Base-by-base conservation (phyloP, 2,888 invertebrate genomes). In the Spodoptera exigua region DNA sequence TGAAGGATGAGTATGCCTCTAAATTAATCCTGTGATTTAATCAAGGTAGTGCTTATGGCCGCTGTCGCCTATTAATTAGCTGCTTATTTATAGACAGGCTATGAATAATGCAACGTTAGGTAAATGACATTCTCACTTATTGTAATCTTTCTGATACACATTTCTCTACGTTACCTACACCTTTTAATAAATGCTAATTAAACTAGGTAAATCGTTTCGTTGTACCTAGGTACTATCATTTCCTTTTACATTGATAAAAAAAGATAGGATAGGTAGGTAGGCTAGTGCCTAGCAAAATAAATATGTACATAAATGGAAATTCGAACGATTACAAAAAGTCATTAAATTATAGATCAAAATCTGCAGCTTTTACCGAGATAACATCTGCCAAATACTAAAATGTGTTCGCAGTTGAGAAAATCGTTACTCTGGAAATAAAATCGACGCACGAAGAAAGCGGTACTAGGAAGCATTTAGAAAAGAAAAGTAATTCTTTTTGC, bases 381-480 rank as follows among this genome's bases (percentile, higher is more conserved):
- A 36, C n/a, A 61, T 40, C 53, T 48, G 32, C 4, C 16, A 35
- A 37, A 32, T 21, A 27, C 5, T 34, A 47, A 46, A 49, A 41
- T n/a, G n/a, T 37, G 32, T 39, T 37, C 40, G 13, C 11, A 27
- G 27, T 53, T 36, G 12, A 40, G 35, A 58, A 55, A 57, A 49
- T 46, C 60, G 46, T 61, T 67, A 59, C 56, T 63, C 45, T 61
- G 52, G 36, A 47, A 61, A 59, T 27, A 64, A 55, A 71, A 48
- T 48, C 13, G 41, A 48, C 34, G 17, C 34, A 32, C 68, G 66
- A 83, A 79, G 88, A 89, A 87, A 89, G 85, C 84, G 81, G 46
- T 82, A 82, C 70, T 80, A 88, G 89, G 89, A 92, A 91, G 88
- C 82, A 70, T 74, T 86, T 87, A 86, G 89, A 91, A 92, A 92